Evolutionary conservation across 2,888 invertebrate species (phyloP), one percentile per base, ranked within the genome.

Genomic region (Aphodius granarius): DNA sequence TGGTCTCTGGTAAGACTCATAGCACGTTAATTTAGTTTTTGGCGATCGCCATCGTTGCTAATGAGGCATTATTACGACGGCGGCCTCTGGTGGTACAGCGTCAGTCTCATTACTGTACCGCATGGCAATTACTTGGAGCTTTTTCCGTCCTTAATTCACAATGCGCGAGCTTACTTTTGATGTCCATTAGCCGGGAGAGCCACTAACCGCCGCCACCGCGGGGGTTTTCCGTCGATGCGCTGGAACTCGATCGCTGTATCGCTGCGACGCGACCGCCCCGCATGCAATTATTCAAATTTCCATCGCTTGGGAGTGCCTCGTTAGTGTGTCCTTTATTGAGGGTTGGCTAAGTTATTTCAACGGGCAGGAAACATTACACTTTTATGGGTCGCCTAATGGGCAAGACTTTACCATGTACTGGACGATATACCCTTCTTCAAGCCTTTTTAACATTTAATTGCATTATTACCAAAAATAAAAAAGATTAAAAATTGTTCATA

Each of bases 41-140:
- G 71, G 71, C 74, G 71, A 74, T 74, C 74, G 74, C 74, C 65
- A 63, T 43, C 43, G 43, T 65, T 23, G 74, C 74, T 74, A 74
- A 74, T 74, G 74, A 74, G 74, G 74, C 71, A 70, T 74, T 74
- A 74, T 74, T 74, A 74, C 64, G 74, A 63, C 70, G n/a, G n/a
- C n/a, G n/a, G n/a, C n/a, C n/a, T n/a, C 43, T 43, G 43, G 23
- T 6, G 43, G 9, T 43, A 70, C 74, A 71, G 74, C 74, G 70
- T 66, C 73, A 73, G 74, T 74, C 74, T 71, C 71, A 74, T 74
- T 71, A 64, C 65, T 20, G 74, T 64, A 64, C 64, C 21, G 63
- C 64, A 23, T 71, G 71, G 64, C 71, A 74, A 71, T 74, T 74
- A 64, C 74, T 74, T 74, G 70, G 74, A 74, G 43, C 43, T 43